Percentiles rank a stretch among this genome's conserved stretches.
Evolutionary conservation across 2,888 invertebrate genomes (phyloP).

Genomic region (Autographa pulchrina): DNA sequence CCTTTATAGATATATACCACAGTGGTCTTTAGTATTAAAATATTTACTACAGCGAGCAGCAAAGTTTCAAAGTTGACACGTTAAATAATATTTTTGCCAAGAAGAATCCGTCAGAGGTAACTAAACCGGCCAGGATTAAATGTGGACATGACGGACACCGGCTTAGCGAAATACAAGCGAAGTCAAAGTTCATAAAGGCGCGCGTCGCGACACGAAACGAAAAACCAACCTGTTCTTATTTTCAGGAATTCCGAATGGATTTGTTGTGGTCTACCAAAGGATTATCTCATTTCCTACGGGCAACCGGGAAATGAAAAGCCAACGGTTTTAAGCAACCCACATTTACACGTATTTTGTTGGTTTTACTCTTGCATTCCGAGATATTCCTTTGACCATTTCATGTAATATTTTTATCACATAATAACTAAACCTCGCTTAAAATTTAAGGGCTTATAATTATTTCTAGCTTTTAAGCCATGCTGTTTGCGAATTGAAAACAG

Average conservation of each 20-base stretch:
- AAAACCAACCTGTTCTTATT: neutral
- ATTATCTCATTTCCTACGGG: conserved; percentile 9
- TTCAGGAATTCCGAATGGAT: neutral
- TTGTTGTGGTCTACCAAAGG: neutral
- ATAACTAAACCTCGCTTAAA: no score
- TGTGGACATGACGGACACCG: neutral
- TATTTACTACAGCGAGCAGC: no score
- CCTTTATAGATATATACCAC: no score
- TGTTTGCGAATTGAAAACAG: neutral
- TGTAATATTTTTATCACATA: neutral
- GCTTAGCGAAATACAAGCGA: neutral
- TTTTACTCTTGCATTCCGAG: neutral
- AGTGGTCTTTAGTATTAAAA: no score
- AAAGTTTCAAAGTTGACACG: neutral
- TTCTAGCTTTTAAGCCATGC: no score
- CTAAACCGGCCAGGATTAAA: neutral
- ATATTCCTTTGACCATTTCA: neutral
- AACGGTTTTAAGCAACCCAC: neutral
- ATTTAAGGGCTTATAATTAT: no score
- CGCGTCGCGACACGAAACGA: neutral
- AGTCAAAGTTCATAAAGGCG: neutral
- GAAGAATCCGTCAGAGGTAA: neutral
- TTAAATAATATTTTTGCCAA: neutral
- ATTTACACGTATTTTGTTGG: neutral
- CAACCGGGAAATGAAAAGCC: conserved; percentile 6